Base-by-base conservation (phyloP, 2,113 vertebrate species). In the Phrynocephalus versicolor region DNA sequence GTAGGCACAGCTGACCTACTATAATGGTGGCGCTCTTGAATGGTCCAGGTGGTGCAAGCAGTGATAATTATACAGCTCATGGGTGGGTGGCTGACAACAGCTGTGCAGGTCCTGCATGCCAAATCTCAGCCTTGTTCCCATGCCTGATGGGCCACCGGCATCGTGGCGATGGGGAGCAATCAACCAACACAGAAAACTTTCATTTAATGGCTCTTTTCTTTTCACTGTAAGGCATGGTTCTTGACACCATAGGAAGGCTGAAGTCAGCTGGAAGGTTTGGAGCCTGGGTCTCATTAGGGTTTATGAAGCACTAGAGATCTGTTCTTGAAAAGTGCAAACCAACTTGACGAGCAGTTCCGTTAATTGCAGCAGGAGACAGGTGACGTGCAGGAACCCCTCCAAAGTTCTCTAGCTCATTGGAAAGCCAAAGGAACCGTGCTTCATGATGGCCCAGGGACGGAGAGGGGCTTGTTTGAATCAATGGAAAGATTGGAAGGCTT, bases 1-100 rank as follows among this genome's bases (percentile, higher is more conserved):
- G 10, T 51, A 51, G 45, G 3, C n/a, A 27, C 39, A 2, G 0
- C 0, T 0, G 18, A 2, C 30, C 16, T 21, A 30, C 23, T 39
- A 74, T 45, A 21, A 45, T 15, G 21, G 19, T 35, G 60, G 12
- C 15, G 6, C 35, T 41, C 21, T 10, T 79, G 13, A 21, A 23
- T 23, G 37, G 33, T 37, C 23, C 23, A 62, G 58, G 23, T 79
- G 58, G 58, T 62, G 21, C 5, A 2, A 64, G 10, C 77, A 62
- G 57, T 37, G n/a, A 15, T 62, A 57, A 57, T 62, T 79, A 65
- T 65, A 45, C 16, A 33, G 39, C 41, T 39, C 14, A 76, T 58
- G 12, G 33, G 19, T n/a, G n/a, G 39, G 27, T 51, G 64, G 33
- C 41, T 33, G n/a, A 51, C 18, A 21, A 19, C 18, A 55, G 41